Evolutionary conservation across 2,888 invertebrate genomes (phyloP), one percentile per base, ranked within the genome.

Genomic region (Folsomia manolachei): DNA sequence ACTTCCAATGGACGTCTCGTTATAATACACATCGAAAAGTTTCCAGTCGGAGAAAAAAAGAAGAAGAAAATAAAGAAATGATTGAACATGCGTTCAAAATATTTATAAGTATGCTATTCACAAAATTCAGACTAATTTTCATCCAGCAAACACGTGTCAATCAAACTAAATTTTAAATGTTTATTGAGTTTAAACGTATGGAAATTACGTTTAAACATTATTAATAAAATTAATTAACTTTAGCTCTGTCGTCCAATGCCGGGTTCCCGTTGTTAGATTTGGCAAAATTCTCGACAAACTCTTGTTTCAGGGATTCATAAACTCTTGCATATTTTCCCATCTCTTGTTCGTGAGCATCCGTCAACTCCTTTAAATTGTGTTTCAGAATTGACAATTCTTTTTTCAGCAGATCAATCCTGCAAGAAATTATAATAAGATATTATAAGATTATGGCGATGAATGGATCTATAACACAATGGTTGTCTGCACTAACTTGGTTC

Each of bases 331-430:
- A 87, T 82, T 85, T 84, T 56, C 83, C 83, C 56, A 86, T 85
- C 83, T 90, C 90, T 23, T 86, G 84, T 69, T 86, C 86, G 81
- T 89, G 88, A 81, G 90, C 90, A 75, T 87, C 87, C 79, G 88
- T 88, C 39, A 89, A 85, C 82, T 89, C 88, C 81, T 87, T 87
- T 53, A 90, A 82, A 82, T 88, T 86, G 60, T 88, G 87, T 81
- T 88, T 87, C 82, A 90, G 83, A 21, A 89, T 88, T 82, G 89
- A 88, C 60, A 89, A 85, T 80, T 88, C 89, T 83, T 90, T 90
- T 80, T 90, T 88, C 0, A 89, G 86, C 70, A 90, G 83, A 81
- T 89, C 89, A 69, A 90, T 82, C 81, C 86, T 85, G n/a, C n/a
- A n/a, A n/a, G n/a, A n/a, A n/a, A n/a, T n/a, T n/a, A n/a, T n/a